A percentile compares a stretch with the other conserved stretches of the same genome.
Evolutionary conservation across 2,888 invertebrate species (phyloP).

Genomic region (Ormia ochracea): DNA sequence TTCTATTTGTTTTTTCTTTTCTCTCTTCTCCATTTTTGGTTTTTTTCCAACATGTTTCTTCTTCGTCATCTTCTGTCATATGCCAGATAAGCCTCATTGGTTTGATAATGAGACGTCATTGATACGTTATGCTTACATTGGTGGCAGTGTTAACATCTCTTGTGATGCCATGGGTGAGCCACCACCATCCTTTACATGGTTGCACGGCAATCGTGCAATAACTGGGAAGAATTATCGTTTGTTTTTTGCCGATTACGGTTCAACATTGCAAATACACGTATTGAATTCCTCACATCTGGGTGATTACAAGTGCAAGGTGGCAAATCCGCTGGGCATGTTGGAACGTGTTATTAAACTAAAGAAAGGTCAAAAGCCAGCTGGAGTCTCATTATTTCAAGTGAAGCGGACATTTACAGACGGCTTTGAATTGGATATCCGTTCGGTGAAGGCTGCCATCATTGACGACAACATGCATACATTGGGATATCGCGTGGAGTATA

Average conservation of each 20-base stretch:
- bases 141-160: conserved; percentile 80
- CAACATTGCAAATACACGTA: conserved; percentile 73
- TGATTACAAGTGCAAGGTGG: conserved; percentile 79
- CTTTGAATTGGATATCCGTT: conserved; percentile 76
- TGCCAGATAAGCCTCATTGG: conserved; percentile 75
- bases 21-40: not conserved
- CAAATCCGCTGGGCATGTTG: conserved; percentile 78
- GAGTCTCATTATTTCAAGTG: conserved; percentile 76
- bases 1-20: not conserved
- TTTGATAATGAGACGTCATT: conserved; percentile 70
- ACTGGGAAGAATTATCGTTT: conserved; percentile 73
- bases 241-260: conserved; percentile 73
- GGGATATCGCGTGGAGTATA: conserved; percentile 75
- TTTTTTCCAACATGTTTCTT: not conserved
- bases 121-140: conserved; percentile 75
- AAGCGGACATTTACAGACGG: conserved; percentile 73
- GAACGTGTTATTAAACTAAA: conserved; percentile 78
- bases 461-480: conserved; percentile 74
- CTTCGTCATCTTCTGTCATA: not conserved
- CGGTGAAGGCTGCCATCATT: conserved; percentile 70
- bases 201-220: conserved; percentile 73
- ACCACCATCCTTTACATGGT: conserved; percentile 79
- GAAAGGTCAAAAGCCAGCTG: conserved; percentile 78
- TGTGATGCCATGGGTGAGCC: conserved; percentile 80
- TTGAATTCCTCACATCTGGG: conserved; percentile 76